Conservation (phyloP, 2,113 vertebrate genomes). For the Lipophrys pholis region DNA sequence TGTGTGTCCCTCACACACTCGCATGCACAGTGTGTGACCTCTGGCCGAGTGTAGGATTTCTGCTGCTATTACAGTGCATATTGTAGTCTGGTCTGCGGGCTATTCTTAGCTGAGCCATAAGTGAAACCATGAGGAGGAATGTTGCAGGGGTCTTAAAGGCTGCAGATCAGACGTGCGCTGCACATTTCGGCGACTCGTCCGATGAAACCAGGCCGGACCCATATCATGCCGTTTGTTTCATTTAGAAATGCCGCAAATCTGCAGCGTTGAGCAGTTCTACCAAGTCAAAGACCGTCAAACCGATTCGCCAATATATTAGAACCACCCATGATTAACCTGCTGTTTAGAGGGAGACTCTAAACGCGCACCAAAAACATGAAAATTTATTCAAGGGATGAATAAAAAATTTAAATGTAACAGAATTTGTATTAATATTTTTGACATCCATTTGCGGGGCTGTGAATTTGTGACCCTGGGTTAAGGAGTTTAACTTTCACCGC, state of each 20-base stretch:
- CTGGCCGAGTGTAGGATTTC: conserved; percentile 46
- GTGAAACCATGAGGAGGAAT: conserved; percentile 41
- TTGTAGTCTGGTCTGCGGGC: conserved; percentile 50
- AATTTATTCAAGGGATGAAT: too few relatives aligned
- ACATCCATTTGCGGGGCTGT: too few relatives aligned
- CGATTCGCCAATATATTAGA: not conserved
- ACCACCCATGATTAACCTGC: not conserved
- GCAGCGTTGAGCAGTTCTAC: conserved; percentile 32
- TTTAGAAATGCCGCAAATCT: conserved; percentile 1
- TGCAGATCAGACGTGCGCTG: conserved; percentile 14
- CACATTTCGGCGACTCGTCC: conserved; percentile 31
- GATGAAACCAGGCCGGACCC: conserved; percentile 6
- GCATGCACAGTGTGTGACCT: conserved; percentile 35
- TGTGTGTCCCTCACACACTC: conserved; percentile 16
- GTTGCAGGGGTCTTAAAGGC: conserved; percentile 24
- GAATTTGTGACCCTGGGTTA: too few relatives aligned
- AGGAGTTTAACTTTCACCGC: too few relatives aligned
- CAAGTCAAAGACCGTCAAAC: conserved; percentile 1
- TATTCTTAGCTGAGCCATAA: conserved; percentile 51
- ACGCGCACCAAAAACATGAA: too few relatives aligned
- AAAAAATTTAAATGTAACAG: too few relatives aligned
- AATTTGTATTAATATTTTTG: too few relatives aligned
- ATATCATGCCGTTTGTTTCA: conserved; percentile 5
- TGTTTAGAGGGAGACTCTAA: not conserved
- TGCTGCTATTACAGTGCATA: conserved; percentile 50